Conservation (phyloP, 2,888 invertebrate species). For the Scrobipalpa atriplicella region DNA sequence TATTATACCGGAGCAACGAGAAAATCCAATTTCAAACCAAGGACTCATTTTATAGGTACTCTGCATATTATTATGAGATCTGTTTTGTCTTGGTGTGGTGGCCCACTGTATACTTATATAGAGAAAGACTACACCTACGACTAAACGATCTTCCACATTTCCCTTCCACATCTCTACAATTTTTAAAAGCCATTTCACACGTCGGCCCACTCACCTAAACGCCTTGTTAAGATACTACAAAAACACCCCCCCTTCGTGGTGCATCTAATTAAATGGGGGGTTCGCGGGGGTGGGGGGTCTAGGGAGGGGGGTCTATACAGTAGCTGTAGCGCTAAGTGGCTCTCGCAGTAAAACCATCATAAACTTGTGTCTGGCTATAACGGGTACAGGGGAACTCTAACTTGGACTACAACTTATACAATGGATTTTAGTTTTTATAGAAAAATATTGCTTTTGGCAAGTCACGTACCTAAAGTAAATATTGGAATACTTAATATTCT, state of each 20-base stretch:
- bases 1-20: no score
- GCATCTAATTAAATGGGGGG: constrained; percentile 63
- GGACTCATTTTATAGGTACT: no score
- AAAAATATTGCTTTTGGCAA: background rate
- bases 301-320: constrained; percentile 62
- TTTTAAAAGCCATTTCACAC: constrained; percentile 38
- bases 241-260: constrained; percentile 51
- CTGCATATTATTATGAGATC: no score
- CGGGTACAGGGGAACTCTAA: constrained; percentile 18
- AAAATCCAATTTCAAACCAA: no score
- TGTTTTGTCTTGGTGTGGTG: no score
- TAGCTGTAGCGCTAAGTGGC: constrained; percentile 72
- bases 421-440: background rate
- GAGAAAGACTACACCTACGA: no score
- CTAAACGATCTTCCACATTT: no score
- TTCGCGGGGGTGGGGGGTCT: constrained; percentile 40
- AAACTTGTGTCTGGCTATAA: constrained; percentile 72
- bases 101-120: no score
- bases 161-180: background rate
- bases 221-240: constrained; percentile 55
- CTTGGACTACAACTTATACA: background rate
- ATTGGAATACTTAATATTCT: no score
- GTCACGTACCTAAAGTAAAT: no score
- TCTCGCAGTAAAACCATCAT: constrained; percentile 77
- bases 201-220: constrained; percentile 34